Evolutionary conservation across 1,140 invertebrate species (phyloP), one percentile per base, ranked within the genome.

Genomic region (Drosophila truncata): DNA sequence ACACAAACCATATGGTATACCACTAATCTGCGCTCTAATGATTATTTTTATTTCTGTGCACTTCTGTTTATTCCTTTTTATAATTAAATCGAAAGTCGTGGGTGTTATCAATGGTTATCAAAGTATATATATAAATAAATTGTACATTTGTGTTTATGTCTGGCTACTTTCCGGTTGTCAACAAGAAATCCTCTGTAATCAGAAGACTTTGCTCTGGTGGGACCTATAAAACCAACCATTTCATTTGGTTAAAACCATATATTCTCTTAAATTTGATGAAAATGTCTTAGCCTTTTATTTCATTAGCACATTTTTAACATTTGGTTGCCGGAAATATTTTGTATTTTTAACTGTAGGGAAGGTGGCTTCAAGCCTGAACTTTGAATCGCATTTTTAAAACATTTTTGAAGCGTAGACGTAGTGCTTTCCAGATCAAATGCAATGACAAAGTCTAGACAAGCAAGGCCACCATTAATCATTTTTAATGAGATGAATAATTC

Each of bases 71-170:
- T 82, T 66, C 37, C 60, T 69, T 52, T 77, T 67, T 59, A 50
- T 63, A 64, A 82, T 76, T 61, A 79, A 65, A 79, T 70, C 47
- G 47, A 87, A 83, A 80, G 76, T 87, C 83, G 83, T 87, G 83
- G 83, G 83, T 88, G 83, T 88, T 87, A 87, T 87, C 83, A 83
- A 82, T 87, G 83, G 67, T 80, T 77, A 71, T 78, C 64, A 78
- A 47, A 72, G 49, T 46, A 25, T 23, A 59, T 59, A 72, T 71
- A 47, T 33, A 41, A 57, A 37, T 29, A 39, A 41, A 49, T 25
- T 72, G 42, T 60, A 71, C n/a, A 29, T 72, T 71, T 72, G 69
- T 72, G 66, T 41, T 72, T 72, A 72, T 70, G 83, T 87, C 83
- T 87, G 80, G 83, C 20, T 47, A 83, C 76, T 88, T 87, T 87